Percentiles rank a stretch among this genome's conserved stretches.
These are phyloP conservation scores for Mormyrus proboscirostris DNA, from an alignment of 2,797 vertebrate species.

Conservation along the genomic window DNA sequence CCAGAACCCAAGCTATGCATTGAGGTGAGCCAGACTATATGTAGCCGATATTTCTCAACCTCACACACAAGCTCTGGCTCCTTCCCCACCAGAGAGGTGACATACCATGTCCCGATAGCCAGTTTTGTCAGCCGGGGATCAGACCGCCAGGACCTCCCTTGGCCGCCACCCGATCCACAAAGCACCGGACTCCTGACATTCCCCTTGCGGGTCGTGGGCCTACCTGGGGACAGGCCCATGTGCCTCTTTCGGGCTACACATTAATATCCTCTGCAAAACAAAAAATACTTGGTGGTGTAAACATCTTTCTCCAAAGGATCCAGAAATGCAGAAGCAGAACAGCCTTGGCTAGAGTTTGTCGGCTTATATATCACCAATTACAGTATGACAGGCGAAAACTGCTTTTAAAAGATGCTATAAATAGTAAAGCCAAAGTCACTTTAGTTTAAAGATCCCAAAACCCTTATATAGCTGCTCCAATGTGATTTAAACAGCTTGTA, in stretches of 20 bases:
- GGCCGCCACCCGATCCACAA: no score
- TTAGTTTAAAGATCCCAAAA: neutral
- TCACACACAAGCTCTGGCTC: no score
- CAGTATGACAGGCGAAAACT: neutral
- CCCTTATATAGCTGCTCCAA: neutral
- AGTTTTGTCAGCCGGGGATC: no score
- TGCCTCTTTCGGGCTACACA: neutral
- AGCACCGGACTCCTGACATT: no score
- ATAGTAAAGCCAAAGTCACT: conserved; percentile 9
- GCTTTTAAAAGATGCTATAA: conserved; percentile 1
- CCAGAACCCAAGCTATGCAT: no score
- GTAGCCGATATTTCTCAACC: no score
- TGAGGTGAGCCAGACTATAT: no score
- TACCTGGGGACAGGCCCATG: no score
- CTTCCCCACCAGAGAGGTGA: no score
- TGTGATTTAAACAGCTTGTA: conserved; percentile 13
- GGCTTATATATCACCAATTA: neutral
- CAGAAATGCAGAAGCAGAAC: neutral
- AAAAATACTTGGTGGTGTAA: neutral
- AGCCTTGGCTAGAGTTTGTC: neutral
- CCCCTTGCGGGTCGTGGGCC: no score
- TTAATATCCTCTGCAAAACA: neutral
- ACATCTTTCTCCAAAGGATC: neutral
- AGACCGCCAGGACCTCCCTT: no score
- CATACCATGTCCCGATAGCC: no score